Percentiles rank a stretch among this genome's conserved stretches.
Conservation (phyloP, 2,888 invertebrate genomes). For the Tortrix viridana region DNA sequence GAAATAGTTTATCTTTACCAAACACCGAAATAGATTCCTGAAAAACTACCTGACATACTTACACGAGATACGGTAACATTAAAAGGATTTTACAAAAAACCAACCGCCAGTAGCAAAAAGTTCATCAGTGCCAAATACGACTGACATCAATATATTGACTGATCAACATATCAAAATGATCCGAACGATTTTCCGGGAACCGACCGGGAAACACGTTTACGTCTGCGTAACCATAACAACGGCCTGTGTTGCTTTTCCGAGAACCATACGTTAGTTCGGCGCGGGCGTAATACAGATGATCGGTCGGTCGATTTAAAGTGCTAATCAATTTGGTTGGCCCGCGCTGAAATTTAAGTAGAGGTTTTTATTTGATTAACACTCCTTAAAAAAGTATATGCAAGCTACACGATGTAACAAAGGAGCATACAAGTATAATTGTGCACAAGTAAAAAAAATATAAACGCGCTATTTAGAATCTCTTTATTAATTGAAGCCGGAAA, state of each 20-base stretch:
- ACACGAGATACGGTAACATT: too few relatives aligned
- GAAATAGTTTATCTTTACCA: too few relatives aligned
- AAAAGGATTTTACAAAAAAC: background rate
- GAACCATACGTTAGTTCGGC: slow-evolving; percentile 45
- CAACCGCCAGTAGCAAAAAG: background rate
- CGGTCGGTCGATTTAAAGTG: slow-evolving; percentile 11
- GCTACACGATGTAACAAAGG: too few relatives aligned
- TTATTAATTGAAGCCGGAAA: too few relatives aligned
- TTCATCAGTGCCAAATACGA: slow-evolving; percentile 2
- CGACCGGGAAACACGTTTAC: slow-evolving; percentile 49
- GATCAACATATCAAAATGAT: slow-evolving; percentile 16
- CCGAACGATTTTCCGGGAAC: slow-evolving; percentile 58
- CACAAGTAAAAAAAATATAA: too few relatives aligned
- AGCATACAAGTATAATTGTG: too few relatives aligned
- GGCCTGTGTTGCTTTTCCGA: slow-evolving; percentile 57
- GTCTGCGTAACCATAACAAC: slow-evolving; percentile 55
- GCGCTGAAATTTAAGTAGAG: background rate
- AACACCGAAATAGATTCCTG: too few relatives aligned
- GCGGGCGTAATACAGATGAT: slow-evolving; percentile 12
- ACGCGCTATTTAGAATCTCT: too few relatives aligned
- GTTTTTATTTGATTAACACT: background rate
- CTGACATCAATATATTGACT: slow-evolving; percentile 7
- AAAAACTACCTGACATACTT: too few relatives aligned
- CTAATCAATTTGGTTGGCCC: background rate
- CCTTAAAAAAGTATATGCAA: too few relatives aligned